These are phyloP conservation scores for Bombus turneri DNA, from an alignment of 1,140 invertebrate genomes.

Conservation along the genomic window DNA sequence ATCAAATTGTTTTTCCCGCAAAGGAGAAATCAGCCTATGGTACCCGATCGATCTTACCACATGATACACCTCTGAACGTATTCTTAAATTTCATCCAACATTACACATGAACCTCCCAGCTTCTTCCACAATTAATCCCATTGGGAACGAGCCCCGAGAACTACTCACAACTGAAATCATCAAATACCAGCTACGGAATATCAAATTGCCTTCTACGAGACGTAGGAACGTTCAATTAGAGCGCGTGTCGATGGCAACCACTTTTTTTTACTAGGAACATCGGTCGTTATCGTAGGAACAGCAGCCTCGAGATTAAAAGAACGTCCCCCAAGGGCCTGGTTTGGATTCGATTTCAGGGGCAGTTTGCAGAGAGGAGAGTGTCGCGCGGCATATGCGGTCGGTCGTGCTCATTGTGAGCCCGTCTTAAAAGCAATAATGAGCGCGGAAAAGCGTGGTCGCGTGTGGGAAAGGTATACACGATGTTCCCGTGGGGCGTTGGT, in stretches of 20 bases:
- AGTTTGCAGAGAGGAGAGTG: slow-evolving; percentile 52
- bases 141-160: neutral
- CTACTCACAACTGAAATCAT: neutral
- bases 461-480: slow-evolving; percentile 73
- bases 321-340: slow-evolving; percentile 62
- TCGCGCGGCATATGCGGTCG: slow-evolving; percentile 63
- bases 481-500: slow-evolving; percentile 51
- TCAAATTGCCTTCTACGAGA: slow-evolving; percentile 1
- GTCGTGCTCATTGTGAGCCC: slow-evolving; percentile 45
- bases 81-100: neutral
- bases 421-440: slow-evolving; percentile 72
- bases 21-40: neutral
- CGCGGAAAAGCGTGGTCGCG: slow-evolving; percentile 55
- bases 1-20: too few species aligned
- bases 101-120: too few species aligned
- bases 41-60: too few species aligned
- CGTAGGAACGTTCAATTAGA: slow-evolving; percentile 17
- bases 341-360: slow-evolving; percentile 69
- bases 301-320: slow-evolving; percentile 55
- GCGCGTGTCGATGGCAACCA: neutral
- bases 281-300: slow-evolving; percentile 48
- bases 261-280: neutral
- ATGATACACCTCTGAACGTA: neutral
- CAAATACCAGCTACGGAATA: neutral
- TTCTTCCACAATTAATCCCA: slow-evolving; percentile 5